A percentile compares a stretch with the other conserved stretches of the same genome.
Conservation (phyloP, 2,797 vertebrate genomes). For the Pristis pectinata region DNA sequence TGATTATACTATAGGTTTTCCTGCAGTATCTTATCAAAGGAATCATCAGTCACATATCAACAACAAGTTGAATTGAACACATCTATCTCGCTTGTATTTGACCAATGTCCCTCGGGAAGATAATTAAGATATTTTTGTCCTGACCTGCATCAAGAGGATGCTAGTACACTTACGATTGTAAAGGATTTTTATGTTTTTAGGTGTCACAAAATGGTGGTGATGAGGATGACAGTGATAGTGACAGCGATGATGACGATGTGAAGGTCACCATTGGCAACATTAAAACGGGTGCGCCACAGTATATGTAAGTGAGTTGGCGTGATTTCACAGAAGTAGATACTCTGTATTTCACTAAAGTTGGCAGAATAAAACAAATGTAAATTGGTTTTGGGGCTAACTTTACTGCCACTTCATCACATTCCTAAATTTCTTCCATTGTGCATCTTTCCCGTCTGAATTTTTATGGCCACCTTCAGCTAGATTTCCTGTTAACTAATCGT, state of each 20-base stretch:
- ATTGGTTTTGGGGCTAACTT: no score
- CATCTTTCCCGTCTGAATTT: background rate
- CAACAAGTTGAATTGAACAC: background rate
- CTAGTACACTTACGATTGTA: background rate
- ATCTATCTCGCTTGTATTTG: background rate
- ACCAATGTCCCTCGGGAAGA: background rate
- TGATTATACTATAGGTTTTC: no score
- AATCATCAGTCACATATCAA: background rate
- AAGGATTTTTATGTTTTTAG: conserved; percentile 44
- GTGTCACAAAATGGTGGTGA: conserved; percentile 52
- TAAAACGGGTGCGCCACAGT: conserved; percentile 52
- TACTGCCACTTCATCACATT: background rate
- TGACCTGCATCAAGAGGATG: background rate
- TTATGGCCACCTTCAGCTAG: background rate
- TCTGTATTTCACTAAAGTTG: background rate
- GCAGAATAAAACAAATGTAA: background rate
- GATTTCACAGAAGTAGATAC: background rate
- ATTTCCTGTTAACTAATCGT: background rate
- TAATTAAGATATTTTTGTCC: background rate
- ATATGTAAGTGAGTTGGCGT: conserved; percentile 52
- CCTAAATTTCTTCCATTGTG: background rate
- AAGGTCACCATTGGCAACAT: conserved; percentile 65
- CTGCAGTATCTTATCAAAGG: background rate
- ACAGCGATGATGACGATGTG: conserved; percentile 63
- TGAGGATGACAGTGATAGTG: conserved; percentile 56